Percentiles rank a stretch among this genome's conserved stretches.
phyloP scores from a whole-genome alignment of 2,113 vertebrate species.

The Callaeas wilsoni region DNA sequence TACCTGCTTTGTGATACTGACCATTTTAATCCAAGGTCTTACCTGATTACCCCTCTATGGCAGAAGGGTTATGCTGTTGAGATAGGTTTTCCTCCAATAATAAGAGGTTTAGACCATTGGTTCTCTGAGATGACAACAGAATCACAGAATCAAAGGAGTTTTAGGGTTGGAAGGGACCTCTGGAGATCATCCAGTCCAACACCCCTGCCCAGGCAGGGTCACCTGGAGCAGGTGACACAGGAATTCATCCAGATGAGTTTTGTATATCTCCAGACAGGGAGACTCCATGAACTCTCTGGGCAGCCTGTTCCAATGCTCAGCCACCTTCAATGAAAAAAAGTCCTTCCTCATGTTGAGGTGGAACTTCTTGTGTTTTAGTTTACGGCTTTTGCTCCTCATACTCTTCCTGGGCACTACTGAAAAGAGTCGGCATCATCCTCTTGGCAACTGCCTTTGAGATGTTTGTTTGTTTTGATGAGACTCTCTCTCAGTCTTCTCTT shows the following conservation, averaged over 20 bases:
- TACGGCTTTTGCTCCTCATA: neutral
- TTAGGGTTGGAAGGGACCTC: neutral
- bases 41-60: neutral
- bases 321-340: too few species aligned
- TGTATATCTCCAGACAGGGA: neutral
- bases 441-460: fast-evolving
- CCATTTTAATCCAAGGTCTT: neutral
- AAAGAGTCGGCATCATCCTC: neutral
- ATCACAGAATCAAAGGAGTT: neutral
- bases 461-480: neutral
- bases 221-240: neutral
- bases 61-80: neutral
- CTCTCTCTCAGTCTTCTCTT: neutral
- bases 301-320: neutral
- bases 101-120: neutral
- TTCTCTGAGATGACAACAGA: neutral
- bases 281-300: neutral
- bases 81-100: neutral
- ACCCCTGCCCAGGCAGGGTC: neutral
- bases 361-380: neutral
- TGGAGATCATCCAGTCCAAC: neutral
- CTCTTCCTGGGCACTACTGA: neutral
- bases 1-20: neutral
- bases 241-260: neutral
- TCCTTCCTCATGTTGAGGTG: neutral